Conservation (phyloP, 1,140 invertebrate genomes). For the Gyrodactylus salaris region DNA sequence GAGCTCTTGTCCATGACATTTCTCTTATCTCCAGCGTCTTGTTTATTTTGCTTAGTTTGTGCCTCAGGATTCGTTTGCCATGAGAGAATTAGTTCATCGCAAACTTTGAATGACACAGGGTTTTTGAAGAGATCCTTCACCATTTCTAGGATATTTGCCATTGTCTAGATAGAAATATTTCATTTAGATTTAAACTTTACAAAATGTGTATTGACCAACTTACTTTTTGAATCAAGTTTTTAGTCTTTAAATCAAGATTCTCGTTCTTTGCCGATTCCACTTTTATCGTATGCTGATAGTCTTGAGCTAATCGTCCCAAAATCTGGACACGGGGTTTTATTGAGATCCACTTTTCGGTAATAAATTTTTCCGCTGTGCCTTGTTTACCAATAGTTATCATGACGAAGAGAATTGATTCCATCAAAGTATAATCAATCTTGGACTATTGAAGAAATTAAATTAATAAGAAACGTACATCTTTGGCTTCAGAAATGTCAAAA, state of each 20-base stretch:
- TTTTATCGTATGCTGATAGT: not conserved
- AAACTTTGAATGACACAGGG: not conserved
- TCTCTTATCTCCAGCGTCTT: too few species aligned
- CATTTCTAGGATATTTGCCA: not conserved
- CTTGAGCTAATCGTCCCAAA: not conserved
- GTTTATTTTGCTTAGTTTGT: too few species aligned
- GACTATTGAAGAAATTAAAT: not conserved
- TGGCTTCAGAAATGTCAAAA: not conserved
- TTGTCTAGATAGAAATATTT: not conserved
- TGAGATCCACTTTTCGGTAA: not conserved
- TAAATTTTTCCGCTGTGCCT: not conserved
- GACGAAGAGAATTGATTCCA: not conserved
- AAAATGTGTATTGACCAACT: too few species aligned
- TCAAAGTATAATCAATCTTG: not conserved
- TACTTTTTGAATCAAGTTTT: not conserved
- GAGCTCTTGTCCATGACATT: too few species aligned
- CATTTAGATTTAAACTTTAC: not conserved
- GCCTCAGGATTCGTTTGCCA: too few species aligned
- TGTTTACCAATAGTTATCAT: not conserved
- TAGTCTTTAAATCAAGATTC: not conserved
- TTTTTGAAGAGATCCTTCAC: not conserved
- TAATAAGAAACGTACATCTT: not conserved
- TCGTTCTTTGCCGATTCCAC: not conserved
- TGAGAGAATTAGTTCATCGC: not conserved
- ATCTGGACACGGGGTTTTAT: not conserved